Evolutionary conservation across 2,888 invertebrate genomes (phyloP), one percentile per base, ranked within the genome.

Genomic region (Lochmaea capreae): DNA sequence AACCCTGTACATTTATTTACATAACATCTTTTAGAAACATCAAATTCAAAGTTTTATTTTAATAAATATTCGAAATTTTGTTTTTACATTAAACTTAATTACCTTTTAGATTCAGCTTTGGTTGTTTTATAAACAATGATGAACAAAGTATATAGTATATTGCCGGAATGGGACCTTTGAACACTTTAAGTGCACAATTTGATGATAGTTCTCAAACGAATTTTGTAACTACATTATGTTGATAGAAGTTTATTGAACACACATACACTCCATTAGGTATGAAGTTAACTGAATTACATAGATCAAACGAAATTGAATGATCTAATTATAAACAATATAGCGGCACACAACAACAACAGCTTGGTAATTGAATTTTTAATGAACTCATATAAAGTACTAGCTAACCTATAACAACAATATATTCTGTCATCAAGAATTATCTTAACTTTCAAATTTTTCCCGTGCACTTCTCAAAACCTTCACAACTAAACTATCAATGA

Each of bases 301-400:
- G 67, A 77, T 76, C 78, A 77, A 78, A 78, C 77, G 75, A 71
- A 75, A 73, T 68, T 73, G 70, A 68, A 73, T 75, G 74, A 76
- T 69, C 77, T 75, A 77, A 78, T 78, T 77, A 77, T 71, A 66
- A 76, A 72, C 74, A 73, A 73, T 76, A 73, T 73, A 61, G 59
- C 72, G 14, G 22, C 57, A 42, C 59, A 57, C 52, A 65, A 66
- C 54, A 69, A 57, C 42, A 61, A 65, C 43, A 58, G 58, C 52
- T 26, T 46, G 22, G 58, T 71, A 65, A 71, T 65, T 71, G 46
- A 43, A 65, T 71, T 65, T 65, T 22, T 11, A 18, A 54, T 54
- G 5, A 52, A 52, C 18, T 18, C 18, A 54, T 54, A 54, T 54
- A 16, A 54, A 54, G 54, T 54, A 54, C 2, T 10, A 10, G 10